Evolutionary conservation across 2,113 vertebrate genomes (phyloP), one percentile per base, ranked within the genome.

Genomic region (Gambusia holbrooki): DNA sequence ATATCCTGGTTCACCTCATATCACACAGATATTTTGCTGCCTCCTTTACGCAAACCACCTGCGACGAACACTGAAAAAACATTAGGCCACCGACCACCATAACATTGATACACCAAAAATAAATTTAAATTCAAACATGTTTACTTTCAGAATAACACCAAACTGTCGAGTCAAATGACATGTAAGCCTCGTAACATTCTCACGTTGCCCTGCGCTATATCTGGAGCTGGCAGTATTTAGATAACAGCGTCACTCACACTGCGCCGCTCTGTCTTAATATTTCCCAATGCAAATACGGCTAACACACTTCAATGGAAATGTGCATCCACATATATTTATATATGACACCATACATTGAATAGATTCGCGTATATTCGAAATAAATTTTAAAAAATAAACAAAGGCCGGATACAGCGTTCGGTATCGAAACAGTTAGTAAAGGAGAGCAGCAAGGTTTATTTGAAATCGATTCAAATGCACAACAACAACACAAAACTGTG

Each of bases 21-120:
- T 35, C 71, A 61, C 61, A 69, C 74, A 61, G 67, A 30, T 86
- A 70, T 81, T 79, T 86, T 77, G 74, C 73, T 75, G 73, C 68
- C 86, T 89, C 80, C 85, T 91, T 90, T 86, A 91, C 79, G 85
- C 86, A 85, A 79, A 89, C 54, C 64, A 74, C 80, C 77, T 87
- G 85, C 84, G 76, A 85, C 70, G 15, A 61, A 64, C 68, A 25
- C 61, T 48, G 45, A 35, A 35, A 37, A 37, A 12, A 37, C 66
- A 62, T 51, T 45, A 29, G 66, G 51, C 45, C 58, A 74, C 70
- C 67, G 40, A 42, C 54, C 62, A 61, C 74, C 75, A 68, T 58
- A 66, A 42, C 66, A 65, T 19, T 3, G 32, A 33, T 22, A 17
- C 35, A 15, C 37, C 2, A 9, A 6, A 29, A 69, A 6, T 68